Base-by-base conservation (phyloP, 2,797 vertebrate species). In the Tympanoctomys barrerae region DNA sequence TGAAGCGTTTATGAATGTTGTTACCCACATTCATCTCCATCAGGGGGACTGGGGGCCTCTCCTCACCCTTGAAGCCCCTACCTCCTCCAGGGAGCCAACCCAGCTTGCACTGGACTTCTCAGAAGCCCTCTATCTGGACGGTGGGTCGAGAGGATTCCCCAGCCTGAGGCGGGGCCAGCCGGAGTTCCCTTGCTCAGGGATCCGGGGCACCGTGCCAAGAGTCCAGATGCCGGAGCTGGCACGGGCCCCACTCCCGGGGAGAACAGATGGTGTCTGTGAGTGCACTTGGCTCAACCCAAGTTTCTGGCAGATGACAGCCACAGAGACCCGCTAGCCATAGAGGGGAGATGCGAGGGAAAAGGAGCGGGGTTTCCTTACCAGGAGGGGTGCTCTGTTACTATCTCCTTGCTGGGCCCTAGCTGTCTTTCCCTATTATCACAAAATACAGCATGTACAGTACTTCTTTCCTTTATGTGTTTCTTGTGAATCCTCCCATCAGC, bases 191-290 rank as follows among this genome's bases (percentile, higher is more conserved):
- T 0, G 24, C 87, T 91, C 39, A 52, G 89, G 82, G 81, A 62
- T 90, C 90, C 4, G 2, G 70, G 94, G 94, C 85, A 93, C 71
- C 0, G 22, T 73, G 97, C 96, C 97, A 96, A 91, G 77, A 89
- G 94, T 91, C 83, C 97, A 96, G 94, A 96, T 57, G 66, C 89
- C 59, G 52, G 73, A 89, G 79, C 71, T 97, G 96, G 97, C 97
- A 96, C 22, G 0, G 24, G 91, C 82, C 91, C 94, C 82, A 54
- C 57, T 96, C 70, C 64, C 5, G 0, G 82, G n/a, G 82, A 94
- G 90, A 97, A 70, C 97, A 97, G 96, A 97, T 96, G 94, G 96
- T 11, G 68, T 85, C 94, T 94, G 87, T 12, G 57, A 96, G 96
- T 95, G 78, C 61, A 36, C 86, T 96, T 94, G 92, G 91, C 94